These are phyloP conservation scores for Hartigia nigra DNA, from an alignment of 2,888 invertebrate species.

Conservation along the genomic window DNA sequence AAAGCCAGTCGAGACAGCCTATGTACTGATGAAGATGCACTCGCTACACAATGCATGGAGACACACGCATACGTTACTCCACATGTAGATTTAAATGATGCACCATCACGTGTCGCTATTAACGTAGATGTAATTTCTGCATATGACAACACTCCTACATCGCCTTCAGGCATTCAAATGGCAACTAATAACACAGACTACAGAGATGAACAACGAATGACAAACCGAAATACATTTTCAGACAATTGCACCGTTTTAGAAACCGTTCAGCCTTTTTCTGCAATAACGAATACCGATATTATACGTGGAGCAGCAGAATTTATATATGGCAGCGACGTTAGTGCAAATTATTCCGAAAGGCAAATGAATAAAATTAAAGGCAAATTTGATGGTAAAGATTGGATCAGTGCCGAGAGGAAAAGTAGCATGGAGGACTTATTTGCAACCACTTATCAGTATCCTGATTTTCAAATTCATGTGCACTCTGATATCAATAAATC, in stretches of 20 bases:
- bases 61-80: constrained; percentile 59
- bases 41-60: constrained; percentile 47
- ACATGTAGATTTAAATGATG: constrained; percentile 32
- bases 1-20: constrained; percentile 27
- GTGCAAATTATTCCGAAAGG: background rate
- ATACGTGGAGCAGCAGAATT: constrained; percentile 24
- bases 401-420: background rate
- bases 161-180: background rate
- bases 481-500: constrained; percentile 10
- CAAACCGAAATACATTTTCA: background rate
- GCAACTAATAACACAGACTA: background rate
- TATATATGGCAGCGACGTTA: constrained; percentile 17
- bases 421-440: background rate
- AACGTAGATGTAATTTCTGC: constrained; percentile 30
- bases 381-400: background rate
- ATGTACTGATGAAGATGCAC: constrained; percentile 24
- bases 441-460: background rate
- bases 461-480: constrained; percentile 18
- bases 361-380: background rate
- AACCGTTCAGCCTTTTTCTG: background rate
- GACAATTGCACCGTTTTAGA: background rate
- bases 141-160: constrained; percentile 9
- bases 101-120: constrained; percentile 32
- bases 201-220: background rate
- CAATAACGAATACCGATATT: constrained; percentile 14